phyloP scores from a whole-genome alignment of 2,113 vertebrate genomes.

The Egretta garzetta region DNA sequence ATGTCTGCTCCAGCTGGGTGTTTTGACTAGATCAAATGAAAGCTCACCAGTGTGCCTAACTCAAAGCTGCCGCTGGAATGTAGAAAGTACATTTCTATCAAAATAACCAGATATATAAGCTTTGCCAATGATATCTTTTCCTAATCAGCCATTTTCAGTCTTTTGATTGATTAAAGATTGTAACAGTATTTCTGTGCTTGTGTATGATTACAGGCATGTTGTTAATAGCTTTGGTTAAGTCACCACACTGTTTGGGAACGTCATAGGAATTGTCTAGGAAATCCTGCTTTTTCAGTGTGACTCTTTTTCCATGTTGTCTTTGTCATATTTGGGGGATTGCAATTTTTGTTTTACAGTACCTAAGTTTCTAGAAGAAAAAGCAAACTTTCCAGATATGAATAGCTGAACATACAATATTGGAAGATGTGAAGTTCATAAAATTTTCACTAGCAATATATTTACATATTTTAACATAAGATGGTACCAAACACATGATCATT shows the following conservation, averaged over 20 bases:
- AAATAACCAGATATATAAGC: not conserved
- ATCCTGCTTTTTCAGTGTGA: not conserved
- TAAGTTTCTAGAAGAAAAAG: not conserved
- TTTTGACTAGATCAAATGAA: constrained; percentile 3
- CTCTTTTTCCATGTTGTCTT: not conserved
- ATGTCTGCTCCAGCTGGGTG: not conserved
- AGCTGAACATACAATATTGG: not conserved
- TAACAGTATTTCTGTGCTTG: not conserved
- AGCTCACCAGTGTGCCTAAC: not conserved
- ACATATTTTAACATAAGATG: not conserved
- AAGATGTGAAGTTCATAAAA: not conserved
- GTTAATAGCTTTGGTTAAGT: not conserved
- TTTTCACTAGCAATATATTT: not conserved
- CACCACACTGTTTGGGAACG: not conserved
- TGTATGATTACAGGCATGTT: not conserved
- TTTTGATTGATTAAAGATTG: not conserved
- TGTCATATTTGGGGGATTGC: not conserved
- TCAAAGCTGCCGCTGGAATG: not conserved
- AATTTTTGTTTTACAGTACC: not conserved
- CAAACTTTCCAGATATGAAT: not conserved
- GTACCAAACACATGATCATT: not conserved
- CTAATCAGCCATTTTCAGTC: not conserved
- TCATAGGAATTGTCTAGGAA: not conserved
- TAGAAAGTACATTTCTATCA: not conserved
- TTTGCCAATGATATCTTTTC: not conserved